A percentile compares a stretch with the other conserved stretches of the same genome.
These are phyloP conservation scores for Maccullochella peelii DNA, from an alignment of 2,113 vertebrate species.

Conservation along the genomic window DNA sequence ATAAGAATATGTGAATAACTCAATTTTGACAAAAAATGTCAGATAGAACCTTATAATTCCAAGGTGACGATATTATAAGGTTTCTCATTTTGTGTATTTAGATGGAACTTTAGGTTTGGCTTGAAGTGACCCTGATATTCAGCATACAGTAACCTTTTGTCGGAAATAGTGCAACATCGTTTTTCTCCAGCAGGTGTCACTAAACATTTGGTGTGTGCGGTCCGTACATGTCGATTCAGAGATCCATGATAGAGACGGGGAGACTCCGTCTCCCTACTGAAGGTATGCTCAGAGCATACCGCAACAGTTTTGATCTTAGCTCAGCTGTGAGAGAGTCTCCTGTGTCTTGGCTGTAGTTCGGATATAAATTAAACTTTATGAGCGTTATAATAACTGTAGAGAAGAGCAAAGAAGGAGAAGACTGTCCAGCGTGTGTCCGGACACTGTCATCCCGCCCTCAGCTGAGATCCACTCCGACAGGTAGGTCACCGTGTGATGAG, in stretches of 20 bases:
- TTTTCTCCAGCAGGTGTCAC: conserved; percentile 56
- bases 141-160: too few species aligned
- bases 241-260: not conserved
- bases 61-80: too few species aligned
- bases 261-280: not conserved
- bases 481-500: conserved; percentile 18
- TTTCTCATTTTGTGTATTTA: not conserved
- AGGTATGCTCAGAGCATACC: not conserved
- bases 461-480: conserved; percentile 6
- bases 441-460: not conserved
- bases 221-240: not conserved
- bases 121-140: too few species aligned
- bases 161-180: too few species aligned
- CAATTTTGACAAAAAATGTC: too few species aligned
- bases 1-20: too few species aligned
- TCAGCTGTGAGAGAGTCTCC: not conserved
- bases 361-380: not conserved
- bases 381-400: too few species aligned
- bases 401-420: not conserved
- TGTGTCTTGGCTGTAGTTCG: not conserved
- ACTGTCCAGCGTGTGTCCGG: not conserved
- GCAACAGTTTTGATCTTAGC: not conserved
- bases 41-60: too few species aligned
- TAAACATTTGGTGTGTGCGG: not conserved
- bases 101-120: too few species aligned